A percentile compares a stretch with the other conserved stretches of the same genome.
These are phyloP conservation scores for Hexactinellida sp. DNA, from an alignment of 37 sponge, comb jelly and placozoan genomes.

Conservation along the genomic window DNA sequence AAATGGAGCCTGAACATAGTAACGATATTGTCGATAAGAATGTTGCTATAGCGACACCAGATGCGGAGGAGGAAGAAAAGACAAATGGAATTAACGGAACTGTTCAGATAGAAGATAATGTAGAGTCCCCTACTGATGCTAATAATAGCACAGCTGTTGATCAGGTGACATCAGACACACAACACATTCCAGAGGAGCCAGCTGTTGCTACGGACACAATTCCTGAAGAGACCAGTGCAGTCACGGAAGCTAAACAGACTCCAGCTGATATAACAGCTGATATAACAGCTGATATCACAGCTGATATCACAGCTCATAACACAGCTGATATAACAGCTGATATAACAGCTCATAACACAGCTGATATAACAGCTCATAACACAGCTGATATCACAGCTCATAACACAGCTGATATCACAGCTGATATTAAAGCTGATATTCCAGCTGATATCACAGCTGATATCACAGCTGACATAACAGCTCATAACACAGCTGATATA, in stretches of 20 bases:
- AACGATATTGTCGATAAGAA: not conserved
- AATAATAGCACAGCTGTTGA: too few species aligned
- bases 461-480: not conserved
- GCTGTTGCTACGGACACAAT: not conserved
- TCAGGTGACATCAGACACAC: too few species aligned
- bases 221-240: not conserved
- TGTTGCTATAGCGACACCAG: too few species aligned
- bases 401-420: not conserved
- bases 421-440: not conserved
- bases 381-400: not conserved
- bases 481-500: not conserved
- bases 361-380: not conserved
- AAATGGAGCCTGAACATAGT: not conserved
- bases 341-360: not conserved
- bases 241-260: too few species aligned
- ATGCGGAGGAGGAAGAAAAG: not conserved
- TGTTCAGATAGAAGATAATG: not conserved
- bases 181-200: too few species aligned
- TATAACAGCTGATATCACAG: not conserved
- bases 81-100: not conserved
- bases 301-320: not conserved
- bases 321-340: not conserved
- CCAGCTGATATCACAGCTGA: not conserved
- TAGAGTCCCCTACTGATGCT: not conserved
- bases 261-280: not conserved